Percentiles rank a stretch among this genome's conserved stretches.
Conservation (phyloP, 2,888 invertebrate genomes). For the Mesorhabditis spiculigera region DNA sequence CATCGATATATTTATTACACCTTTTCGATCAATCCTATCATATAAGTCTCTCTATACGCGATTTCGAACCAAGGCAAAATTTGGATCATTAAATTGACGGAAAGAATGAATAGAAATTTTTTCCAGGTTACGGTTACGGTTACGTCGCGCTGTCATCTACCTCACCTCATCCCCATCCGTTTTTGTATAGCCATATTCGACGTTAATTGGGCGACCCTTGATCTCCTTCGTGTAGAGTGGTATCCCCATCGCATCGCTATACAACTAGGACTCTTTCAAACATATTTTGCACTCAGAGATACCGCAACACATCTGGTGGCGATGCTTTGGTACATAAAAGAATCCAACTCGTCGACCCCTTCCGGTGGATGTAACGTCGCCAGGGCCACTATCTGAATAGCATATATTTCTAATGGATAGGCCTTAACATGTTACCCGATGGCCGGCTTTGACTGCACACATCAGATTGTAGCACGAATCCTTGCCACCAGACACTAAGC, state of each 20-base stretch:
- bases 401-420: conserved; percentile 68
- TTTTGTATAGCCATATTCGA: conserved; percentile 23
- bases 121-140: too few species aligned
- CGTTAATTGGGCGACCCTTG: conserved; percentile 73
- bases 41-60: too few species aligned
- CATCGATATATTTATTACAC: not conserved
- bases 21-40: not conserved
- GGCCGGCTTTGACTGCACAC: conserved; percentile 73
- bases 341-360: conserved; percentile 78
- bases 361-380: conserved; percentile 81
- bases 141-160: too few species aligned
- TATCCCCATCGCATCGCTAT: conserved; percentile 87
- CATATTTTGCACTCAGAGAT: not conserved
- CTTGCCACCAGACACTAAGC: conserved; percentile 82
- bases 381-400: conserved; percentile 89
- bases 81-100: not conserved
- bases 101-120: too few species aligned
- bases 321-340: conserved; percentile 99
- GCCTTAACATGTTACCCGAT: conserved; percentile 3
- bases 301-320: conserved; percentile 86
- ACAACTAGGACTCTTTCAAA: conserved; percentile 61
- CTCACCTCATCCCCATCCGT: conserved; percentile 5
- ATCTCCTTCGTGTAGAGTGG: conserved; percentile 84
- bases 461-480: conserved; percentile 99
- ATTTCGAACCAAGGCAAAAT: conserved; percentile 1